These are phyloP conservation scores for Tetragonisca angustula DNA, from an alignment of 2,888 invertebrate genomes.

Conservation along the genomic window DNA sequence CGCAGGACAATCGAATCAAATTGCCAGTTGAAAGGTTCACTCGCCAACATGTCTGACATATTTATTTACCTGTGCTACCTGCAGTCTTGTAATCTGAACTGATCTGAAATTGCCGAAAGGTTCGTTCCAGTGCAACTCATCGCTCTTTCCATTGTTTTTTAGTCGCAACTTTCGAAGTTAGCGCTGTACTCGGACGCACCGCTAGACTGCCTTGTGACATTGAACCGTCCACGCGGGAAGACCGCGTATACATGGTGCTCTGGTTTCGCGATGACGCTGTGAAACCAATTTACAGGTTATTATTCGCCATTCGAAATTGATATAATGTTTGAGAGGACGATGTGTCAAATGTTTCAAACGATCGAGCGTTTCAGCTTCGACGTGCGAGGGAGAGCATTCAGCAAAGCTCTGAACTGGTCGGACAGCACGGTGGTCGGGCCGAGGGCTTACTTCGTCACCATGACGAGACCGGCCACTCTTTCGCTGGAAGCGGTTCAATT, in stretches of 20 bases:
- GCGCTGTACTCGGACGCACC: constrained; percentile 93
- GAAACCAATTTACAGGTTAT: constrained; percentile 95
- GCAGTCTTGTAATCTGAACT: not conserved
- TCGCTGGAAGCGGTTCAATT: constrained; percentile 84
- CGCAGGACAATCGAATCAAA: too few relatives aligned
- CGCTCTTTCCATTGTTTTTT: constrained; percentile 62
- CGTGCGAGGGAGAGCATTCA: constrained; percentile 85
- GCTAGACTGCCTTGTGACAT: constrained; percentile 96
- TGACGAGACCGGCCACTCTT: constrained; percentile 84
- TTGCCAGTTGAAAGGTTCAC: too few relatives aligned
- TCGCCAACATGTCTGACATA: not conserved
- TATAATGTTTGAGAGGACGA: not conserved
- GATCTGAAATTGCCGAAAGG: not conserved
- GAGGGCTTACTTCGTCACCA: constrained; percentile 86
- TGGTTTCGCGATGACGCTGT: constrained; percentile 95
- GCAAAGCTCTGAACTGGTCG: constrained; percentile 85
- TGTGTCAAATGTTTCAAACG: not conserved
- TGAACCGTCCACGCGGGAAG: constrained; percentile 92
- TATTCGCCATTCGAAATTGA: not conserved
- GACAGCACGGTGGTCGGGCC: constrained; percentile 85
- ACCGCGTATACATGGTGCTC: constrained; percentile 95
- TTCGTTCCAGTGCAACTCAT: not conserved
- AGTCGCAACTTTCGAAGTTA: constrained; percentile 90
- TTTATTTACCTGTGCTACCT: constrained; percentile 1
- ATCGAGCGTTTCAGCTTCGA: constrained; percentile 82